These are phyloP conservation scores for Cassiopea andromeda DNA, from an alignment of 30 jellyfish, hydroid and myxozoan species.

Conservation along the genomic window DNA sequence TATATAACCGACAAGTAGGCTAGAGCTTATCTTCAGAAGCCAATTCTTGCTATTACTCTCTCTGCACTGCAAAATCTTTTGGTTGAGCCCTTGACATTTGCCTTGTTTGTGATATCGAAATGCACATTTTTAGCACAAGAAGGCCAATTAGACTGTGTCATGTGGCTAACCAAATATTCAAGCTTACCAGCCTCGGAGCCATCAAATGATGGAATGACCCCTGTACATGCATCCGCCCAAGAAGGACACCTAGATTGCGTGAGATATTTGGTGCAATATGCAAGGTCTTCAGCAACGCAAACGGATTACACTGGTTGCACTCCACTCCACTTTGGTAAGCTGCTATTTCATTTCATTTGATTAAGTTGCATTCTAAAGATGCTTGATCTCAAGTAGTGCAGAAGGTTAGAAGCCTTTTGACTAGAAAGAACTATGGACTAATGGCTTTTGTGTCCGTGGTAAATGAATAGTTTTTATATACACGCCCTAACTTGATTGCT, in stretches of 20 bases:
- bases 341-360: background rate
- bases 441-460: no score
- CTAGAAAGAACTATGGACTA: no score
- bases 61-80: no score
- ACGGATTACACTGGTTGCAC: conserved; percentile 83
- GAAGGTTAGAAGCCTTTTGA: no score
- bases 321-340: conserved; percentile 88
- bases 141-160: conserved; percentile 86
- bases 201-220: conserved; percentile 84
- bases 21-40: no score
- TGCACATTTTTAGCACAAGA: conserved; percentile 80
- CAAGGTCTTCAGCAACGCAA: conserved; percentile 47
- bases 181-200: conserved; percentile 59
- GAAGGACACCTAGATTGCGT: conserved; percentile 94
- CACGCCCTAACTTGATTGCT: no score
- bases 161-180: conserved; percentile 85
- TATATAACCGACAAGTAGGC: no score
- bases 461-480: no score
- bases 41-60: no score
- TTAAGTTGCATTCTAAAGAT: background rate
- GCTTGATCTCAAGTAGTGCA: no score
- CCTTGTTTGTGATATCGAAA: background rate
- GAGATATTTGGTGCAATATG: conserved; percentile 75
- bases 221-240: conserved; percentile 93
- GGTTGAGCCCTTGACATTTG: background rate